These are phyloP conservation scores for Sycophaga agraensis DNA, from an alignment of 1,140 invertebrate genomes.

Conservation along the genomic window DNA sequence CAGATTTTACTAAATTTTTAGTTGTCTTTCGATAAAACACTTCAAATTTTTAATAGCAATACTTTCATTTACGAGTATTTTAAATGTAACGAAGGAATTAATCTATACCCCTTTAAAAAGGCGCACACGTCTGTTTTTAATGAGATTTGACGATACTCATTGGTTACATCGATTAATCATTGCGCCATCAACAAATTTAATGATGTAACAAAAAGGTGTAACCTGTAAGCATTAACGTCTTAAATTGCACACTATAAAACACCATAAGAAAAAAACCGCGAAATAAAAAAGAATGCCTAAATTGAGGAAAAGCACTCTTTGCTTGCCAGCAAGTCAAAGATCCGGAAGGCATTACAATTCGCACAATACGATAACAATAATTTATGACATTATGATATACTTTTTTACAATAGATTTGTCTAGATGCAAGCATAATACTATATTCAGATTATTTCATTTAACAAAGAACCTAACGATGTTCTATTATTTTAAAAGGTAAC, in stretches of 20 bases:
- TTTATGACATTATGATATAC: conserved; percentile 20
- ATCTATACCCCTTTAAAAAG: neutral
- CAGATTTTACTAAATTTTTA: too few species aligned
- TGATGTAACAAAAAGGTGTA: neutral
- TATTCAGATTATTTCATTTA: conserved; percentile 23
- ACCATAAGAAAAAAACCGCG: neutral
- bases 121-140: neutral
- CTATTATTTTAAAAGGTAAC: conserved; percentile 26
- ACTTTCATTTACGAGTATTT: too few species aligned
- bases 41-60: too few species aligned
- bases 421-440: conserved; percentile 30
- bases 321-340: conserved; percentile 33
- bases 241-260: conserved; percentile 14
- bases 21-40: too few species aligned
- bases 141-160: neutral
- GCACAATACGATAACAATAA: conserved; percentile 27
- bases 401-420: conserved; percentile 26
- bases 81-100: too few species aligned
- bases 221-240: neutral
- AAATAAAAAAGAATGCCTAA: conserved; percentile 2
- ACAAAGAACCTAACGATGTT: conserved; percentile 26
- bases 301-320: conserved; percentile 24
- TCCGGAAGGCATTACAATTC: conserved; percentile 27
- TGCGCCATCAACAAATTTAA: neutral
- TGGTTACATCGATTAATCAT: neutral